Conservation (phyloP, 1,140 invertebrate genomes). For the Probaryconus sp. region DNA sequence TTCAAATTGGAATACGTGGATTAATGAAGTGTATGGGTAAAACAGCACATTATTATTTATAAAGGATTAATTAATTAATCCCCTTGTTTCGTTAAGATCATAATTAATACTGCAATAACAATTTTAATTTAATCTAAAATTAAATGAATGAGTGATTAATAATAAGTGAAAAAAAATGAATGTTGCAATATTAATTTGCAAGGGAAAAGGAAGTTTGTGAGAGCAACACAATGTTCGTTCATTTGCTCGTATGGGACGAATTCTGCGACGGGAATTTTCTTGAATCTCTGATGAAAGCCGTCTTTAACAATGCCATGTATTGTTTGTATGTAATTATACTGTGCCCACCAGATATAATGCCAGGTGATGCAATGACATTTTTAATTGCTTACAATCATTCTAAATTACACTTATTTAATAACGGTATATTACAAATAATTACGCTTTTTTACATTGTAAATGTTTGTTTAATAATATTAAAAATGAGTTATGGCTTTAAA, state of each 20-base stretch:
- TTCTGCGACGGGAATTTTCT: constrained; percentile 76
- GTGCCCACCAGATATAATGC: constrained; percentile 73
- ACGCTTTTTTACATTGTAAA: neutral
- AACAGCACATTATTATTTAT: neutral
- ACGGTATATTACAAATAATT: neutral
- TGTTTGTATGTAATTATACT: constrained; percentile 78
- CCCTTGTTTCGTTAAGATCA: neutral
- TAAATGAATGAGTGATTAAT: constrained; percentile 2
- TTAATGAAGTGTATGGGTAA: constrained; percentile 78
- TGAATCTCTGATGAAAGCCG: constrained; percentile 75
- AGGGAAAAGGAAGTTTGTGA: constrained; percentile 68
- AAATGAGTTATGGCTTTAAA: too few species aligned
- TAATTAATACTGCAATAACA: too few species aligned
- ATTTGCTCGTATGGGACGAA: constrained; percentile 78
- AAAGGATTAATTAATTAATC: constrained; percentile 44
- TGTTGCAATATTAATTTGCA: constrained; percentile 23
- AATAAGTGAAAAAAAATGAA: constrained; percentile 1
- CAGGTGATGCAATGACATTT: constrained; percentile 58
- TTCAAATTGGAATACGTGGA: constrained; percentile 78
- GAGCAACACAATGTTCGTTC: constrained; percentile 79
- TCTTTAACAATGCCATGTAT: constrained; percentile 78
- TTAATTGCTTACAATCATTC: neutral
- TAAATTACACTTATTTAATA: too few species aligned
- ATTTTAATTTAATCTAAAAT: neutral
- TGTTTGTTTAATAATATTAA: too few species aligned